Evolutionary conservation across 2,797 vertebrate species (phyloP).

Genomic region (Sandelia bainsii): DNA sequence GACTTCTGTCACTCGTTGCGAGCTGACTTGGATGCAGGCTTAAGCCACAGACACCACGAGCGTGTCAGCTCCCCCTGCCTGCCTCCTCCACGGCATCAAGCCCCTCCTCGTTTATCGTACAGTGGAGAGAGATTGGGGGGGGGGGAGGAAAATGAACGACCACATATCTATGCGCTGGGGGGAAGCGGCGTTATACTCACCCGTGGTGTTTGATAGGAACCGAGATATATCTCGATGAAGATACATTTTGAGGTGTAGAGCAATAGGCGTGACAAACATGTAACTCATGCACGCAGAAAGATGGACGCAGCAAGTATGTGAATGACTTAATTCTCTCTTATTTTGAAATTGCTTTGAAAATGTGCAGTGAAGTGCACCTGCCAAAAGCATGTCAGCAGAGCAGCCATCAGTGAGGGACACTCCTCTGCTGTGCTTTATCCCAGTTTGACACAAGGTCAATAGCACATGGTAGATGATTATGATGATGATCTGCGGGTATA

Average conservation of each 20-base stretch:
- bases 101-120: conserved; percentile 85
- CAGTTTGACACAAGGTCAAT: conserved; percentile 9
- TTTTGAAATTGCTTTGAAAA: conserved; percentile 48
- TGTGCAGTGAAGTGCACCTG: conserved; percentile 47
- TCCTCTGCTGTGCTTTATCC: neutral
- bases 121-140: conserved; percentile 59
- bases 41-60: conserved; percentile 65
- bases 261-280: neutral
- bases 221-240: neutral
- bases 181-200: conserved; percentile 72
- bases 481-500: too few species aligned
- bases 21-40: conserved; percentile 77
- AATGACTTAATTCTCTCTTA: conserved; percentile 21
- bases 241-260: neutral
- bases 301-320: neutral
- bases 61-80: conserved; percentile 69
- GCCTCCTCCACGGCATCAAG: conserved; percentile 78
- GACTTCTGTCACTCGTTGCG: conserved; percentile 76
- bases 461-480: neutral
- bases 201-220: conserved; percentile 20
- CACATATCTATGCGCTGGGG: conserved; percentile 63
- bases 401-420: conserved; percentile 3
- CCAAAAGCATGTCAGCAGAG: conserved; percentile 24
- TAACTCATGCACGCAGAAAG: neutral
- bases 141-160: conserved; percentile 54